Evolutionary conservation across 2,113 vertebrate species (phyloP).

Genomic region (Lamprotornis superbus): DNA sequence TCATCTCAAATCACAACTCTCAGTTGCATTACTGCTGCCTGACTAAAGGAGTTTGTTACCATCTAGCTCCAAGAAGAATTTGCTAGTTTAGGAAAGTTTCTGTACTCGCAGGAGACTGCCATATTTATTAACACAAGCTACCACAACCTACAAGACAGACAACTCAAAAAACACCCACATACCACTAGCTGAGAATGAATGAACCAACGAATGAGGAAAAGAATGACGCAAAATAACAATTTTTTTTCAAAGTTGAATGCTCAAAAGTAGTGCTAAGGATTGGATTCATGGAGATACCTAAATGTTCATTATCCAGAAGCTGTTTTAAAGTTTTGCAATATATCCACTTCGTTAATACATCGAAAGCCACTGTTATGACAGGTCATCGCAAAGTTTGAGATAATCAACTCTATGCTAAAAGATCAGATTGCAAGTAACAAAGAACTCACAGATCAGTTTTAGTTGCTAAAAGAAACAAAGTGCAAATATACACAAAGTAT

Average conservation of each 20-base stretch:
- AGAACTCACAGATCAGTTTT: neutral
- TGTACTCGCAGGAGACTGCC: neutral
- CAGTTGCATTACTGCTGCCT: neutral
- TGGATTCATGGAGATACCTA: neutral
- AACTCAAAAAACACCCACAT: neutral
- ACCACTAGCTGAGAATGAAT: neutral
- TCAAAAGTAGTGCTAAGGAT: neutral
- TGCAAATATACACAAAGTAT: rapidly evolving
- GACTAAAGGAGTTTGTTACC: neutral
- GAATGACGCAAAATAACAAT: neutral
- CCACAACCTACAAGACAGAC: neutral
- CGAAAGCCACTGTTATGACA: neutral
- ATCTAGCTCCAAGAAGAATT: neutral
- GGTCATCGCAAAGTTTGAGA: neutral
- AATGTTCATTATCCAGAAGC: neutral
- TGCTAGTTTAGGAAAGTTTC: neutral
- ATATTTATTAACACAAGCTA: neutral
- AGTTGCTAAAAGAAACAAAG: neutral
- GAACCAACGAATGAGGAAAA: neutral
- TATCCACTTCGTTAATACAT: neutral
- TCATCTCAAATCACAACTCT: neutral
- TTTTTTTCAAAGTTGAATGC: neutral
- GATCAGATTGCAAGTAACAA: neutral
- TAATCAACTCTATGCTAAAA: neutral
- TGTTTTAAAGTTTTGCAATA: neutral